Base-by-base conservation (phyloP, 2,888 invertebrate species). In the Spisula solida region DNA sequence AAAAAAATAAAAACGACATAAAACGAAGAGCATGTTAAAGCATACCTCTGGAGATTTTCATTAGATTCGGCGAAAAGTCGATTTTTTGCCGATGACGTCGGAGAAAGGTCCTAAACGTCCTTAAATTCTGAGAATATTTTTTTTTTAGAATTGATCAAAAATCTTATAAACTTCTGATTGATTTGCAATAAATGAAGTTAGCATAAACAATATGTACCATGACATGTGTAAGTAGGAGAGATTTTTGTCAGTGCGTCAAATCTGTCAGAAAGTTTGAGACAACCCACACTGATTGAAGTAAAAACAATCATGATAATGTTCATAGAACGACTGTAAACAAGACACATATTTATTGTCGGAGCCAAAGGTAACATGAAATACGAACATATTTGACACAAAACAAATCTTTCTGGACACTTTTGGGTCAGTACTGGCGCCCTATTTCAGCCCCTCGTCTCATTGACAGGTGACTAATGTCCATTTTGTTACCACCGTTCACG, bases 401-500 rank as follows among this genome's bases (percentile, higher is more conserved):
- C 86, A 86, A 86, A 86, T 86, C 78, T 60, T 20, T 81, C 25
- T 51, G 16, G 86, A 81, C 86, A 86, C 81, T 66, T 86, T 56
- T 25, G 34, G 55, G 85, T 55, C 66, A 81, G 25, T 55, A 48
- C 66, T 82, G 87, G 87, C 87, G 87, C 87, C 87, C 78, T 34
- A 60, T 29, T 8, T 75, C 31, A 75, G 75, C 34, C 75, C 31
- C 34, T 34, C 16, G 25, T 25, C 75, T 34, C 75, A 14, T 31
- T 75, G 75, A 75, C 75, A 75, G 31, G 75, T 75, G 75, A 75
- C 18, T 75, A 16, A 75, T 75, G n/a, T n/a, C n/a, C n/a, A n/a
- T n/a, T n/a, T n/a, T n/a, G n/a, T n/a, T n/a, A n/a, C n/a, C n/a
- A n/a, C n/a, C n/a, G n/a, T n/a, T n/a, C n/a, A n/a, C n/a, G n/a